These are phyloP conservation scores for Lydus trimaculatus DNA, from an alignment of 2,888 invertebrate species.

Conservation along the genomic window DNA sequence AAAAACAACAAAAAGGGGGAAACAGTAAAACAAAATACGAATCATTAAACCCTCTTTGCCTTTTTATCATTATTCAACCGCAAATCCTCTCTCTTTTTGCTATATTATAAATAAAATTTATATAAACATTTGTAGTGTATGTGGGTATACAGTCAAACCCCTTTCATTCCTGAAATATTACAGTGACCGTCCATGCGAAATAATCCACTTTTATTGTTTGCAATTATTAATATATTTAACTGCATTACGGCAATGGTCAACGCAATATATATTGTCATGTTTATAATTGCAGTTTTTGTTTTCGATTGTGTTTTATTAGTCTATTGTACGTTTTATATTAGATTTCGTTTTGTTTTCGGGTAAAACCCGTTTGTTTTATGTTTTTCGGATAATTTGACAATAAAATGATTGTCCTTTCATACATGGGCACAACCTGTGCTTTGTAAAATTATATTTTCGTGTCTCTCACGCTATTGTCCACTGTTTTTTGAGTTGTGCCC, in stretches of 20 bases:
- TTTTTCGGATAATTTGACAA: constrained; percentile 56
- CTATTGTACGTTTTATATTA: constrained; percentile 58
- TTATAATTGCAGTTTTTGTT: constrained; percentile 58
- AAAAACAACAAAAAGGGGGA: too few species aligned
- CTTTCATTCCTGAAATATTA: constrained; percentile 45
- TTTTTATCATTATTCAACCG: background rate
- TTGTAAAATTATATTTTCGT: too few species aligned
- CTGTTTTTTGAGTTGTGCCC: too few species aligned
- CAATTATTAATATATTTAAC: constrained; percentile 60
- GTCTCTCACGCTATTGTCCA: too few species aligned
- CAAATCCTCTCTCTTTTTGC: background rate
- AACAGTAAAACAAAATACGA: background rate
- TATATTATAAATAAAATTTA: background rate
- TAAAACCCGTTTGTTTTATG: constrained; percentile 49
- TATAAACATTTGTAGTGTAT: background rate
- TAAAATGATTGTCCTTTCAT: constrained; percentile 50
- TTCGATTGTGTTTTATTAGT: constrained; percentile 57
- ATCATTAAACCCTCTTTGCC: background rate
- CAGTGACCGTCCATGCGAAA: constrained; percentile 55
- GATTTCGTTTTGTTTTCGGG: constrained; percentile 54
- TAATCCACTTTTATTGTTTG: constrained; percentile 60
- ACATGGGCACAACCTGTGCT: constrained; percentile 21
- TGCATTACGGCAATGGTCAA: constrained; percentile 53
- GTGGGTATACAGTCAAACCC: background rate
- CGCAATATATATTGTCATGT: constrained; percentile 50